Conservation (phyloP, 2,797 vertebrate genomes). For the Myotis planiceps region DNA sequence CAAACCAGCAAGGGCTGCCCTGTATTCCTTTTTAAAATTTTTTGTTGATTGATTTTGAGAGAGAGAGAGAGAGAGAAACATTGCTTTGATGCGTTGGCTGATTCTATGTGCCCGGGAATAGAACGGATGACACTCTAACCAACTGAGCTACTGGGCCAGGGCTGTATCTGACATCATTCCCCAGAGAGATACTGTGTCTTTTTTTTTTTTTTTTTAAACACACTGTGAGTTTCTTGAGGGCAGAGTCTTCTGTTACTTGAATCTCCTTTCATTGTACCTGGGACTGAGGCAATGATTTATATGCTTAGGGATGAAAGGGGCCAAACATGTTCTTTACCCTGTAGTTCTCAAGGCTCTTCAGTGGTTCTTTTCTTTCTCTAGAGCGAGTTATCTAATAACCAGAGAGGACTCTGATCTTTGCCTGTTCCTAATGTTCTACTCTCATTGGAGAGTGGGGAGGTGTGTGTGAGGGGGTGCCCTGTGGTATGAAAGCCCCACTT, state of each 20-base stretch:
- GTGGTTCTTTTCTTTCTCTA: conserved; percentile 7
- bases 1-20: no score
- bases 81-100: background rate
- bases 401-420: conserved; percentile 70
- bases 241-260: background rate
- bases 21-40: no score
- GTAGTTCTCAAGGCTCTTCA: background rate
- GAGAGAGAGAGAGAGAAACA: background rate
- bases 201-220: background rate
- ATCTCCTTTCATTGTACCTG: background rate
- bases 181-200: background rate
- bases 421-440: background rate
- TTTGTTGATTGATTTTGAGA: background rate
- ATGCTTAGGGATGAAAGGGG: background rate
- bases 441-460: background rate
- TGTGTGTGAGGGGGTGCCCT: background rate
- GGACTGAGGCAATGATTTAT: background rate
- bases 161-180: background rate
- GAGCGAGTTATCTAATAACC: conserved; percentile 65
- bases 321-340: background rate
- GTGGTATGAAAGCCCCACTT: background rate
- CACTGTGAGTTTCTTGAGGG: background rate
- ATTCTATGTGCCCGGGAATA: background rate
- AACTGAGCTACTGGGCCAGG: background rate
- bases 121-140: background rate